phyloP scores from a whole-genome alignment of 2,888 invertebrate genomes.

The Lapara coniferarum region DNA sequence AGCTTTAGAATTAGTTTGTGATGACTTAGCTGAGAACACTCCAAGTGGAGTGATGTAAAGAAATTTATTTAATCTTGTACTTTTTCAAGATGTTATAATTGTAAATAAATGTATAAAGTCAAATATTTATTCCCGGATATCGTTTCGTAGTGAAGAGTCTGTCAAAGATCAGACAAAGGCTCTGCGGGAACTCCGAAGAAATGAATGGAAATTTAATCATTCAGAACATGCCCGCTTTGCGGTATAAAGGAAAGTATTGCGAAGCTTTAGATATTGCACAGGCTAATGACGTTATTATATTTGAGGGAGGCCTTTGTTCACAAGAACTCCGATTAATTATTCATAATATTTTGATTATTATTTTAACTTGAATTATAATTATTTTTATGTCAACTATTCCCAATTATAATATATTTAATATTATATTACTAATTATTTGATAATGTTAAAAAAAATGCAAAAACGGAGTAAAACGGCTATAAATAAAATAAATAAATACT shows the following conservation, averaged over 20 bases:
- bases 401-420: too few relatives aligned
- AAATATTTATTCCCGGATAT: background rate
- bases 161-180: background rate
- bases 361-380: too few relatives aligned
- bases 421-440: too few relatives aligned
- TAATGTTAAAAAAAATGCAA: too few relatives aligned
- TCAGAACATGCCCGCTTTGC: background rate
- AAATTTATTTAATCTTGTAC: background rate
- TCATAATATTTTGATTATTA: too few relatives aligned
- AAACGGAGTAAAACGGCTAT: too few relatives aligned
- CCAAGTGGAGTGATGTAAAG: background rate
- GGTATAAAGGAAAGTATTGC: background rate
- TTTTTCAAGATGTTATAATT: background rate
- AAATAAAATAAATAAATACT: too few relatives aligned
- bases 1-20: constrained; percentile 29
- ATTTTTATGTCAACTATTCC: too few relatives aligned
- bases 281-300: background rate
- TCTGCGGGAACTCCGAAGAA: background rate
- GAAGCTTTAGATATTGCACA: background rate
- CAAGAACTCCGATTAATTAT: too few relatives aligned
- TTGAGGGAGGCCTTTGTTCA: too few relatives aligned
- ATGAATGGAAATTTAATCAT: constrained; percentile 13
- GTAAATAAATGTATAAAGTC: background rate
- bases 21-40: constrained; percentile 11
- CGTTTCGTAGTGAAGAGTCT: background rate